These are phyloP conservation scores for Ochotona princeps DNA, from an alignment of 2,113 vertebrate genomes.

Conservation along the genomic window DNA sequence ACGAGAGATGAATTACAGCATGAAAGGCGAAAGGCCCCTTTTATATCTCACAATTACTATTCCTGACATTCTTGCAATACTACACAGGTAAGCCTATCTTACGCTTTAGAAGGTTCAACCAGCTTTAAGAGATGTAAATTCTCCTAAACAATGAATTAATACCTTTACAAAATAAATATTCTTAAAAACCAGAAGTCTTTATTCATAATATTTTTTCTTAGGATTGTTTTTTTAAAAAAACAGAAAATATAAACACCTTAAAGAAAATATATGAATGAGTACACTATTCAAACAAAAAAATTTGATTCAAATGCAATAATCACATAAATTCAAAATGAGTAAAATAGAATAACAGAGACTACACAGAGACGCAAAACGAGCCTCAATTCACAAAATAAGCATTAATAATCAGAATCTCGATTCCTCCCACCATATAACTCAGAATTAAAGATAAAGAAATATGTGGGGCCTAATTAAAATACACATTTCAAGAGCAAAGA, in stretches of 20 bases:
- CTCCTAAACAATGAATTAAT: slow-evolving; percentile 35
- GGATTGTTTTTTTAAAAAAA: neutral
- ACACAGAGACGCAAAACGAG: slow-evolving; percentile 74
- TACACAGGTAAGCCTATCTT: neutral
- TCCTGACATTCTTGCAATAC: neutral
- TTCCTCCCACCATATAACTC: slow-evolving; percentile 46
- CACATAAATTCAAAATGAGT: slow-evolving; percentile 74
- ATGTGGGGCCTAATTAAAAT: slow-evolving; percentile 80
- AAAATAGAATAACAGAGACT: slow-evolving; percentile 79
- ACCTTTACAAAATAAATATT: neutral
- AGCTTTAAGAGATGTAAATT: neutral
- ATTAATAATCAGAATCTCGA: slow-evolving; percentile 19
- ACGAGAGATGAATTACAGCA: neutral
- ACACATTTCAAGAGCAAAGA: slow-evolving; percentile 82
- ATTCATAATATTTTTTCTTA: slow-evolving; percentile 14
- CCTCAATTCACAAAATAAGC: slow-evolving; percentile 76
- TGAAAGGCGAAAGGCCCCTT: slow-evolving; percentile 11
- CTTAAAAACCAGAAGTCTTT: neutral
- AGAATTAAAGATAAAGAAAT: slow-evolving; percentile 74
- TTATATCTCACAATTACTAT: neutral
- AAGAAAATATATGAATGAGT: slow-evolving; percentile 44
- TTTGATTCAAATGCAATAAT: slow-evolving; percentile 74
- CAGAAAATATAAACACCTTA: slow-evolving; percentile 50
- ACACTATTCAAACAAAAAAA: slow-evolving; percentile 55
- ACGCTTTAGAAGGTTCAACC: neutral